Conservation (phyloP, 2,888 invertebrate species). For the Oscheius onirici region DNA sequence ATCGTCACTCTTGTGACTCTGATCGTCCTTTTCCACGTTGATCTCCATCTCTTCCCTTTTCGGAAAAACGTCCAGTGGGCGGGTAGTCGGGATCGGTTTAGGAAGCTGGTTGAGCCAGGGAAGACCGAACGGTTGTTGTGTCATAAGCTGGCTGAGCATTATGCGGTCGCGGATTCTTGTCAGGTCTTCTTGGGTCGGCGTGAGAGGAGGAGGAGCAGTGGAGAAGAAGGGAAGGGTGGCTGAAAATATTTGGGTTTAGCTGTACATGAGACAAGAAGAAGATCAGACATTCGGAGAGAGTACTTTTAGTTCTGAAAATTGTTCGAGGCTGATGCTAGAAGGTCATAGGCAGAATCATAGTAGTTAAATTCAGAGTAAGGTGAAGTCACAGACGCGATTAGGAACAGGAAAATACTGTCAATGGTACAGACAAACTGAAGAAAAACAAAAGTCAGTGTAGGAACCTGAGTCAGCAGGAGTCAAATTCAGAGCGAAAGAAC, state of each 20-base stretch:
- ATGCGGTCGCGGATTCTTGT: constrained; percentile 32
- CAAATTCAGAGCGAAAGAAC: not conserved
- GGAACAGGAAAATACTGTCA: no score
- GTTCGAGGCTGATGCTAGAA: no score
- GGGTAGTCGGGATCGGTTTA: constrained; percentile 44
- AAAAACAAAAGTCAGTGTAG: no score
- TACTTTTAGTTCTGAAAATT: no score
- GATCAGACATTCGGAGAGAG: no score
- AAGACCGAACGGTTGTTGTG: constrained; percentile 25
- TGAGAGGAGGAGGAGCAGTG: constrained; percentile 7
- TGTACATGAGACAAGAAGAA: no score
- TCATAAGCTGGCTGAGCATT: constrained; percentile 36
- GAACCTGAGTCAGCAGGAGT: no score
- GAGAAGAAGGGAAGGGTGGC: constrained; percentile 18
- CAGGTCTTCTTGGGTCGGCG: constrained; percentile 21
- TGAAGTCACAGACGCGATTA: no score
- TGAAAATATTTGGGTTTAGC: not conserved
- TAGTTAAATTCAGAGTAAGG: no score
- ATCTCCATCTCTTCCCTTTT: constrained; percentile 29
- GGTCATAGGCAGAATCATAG: no score
- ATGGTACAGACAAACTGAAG: no score
- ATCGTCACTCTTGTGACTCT: constrained; percentile 19
- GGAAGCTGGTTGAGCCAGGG: constrained; percentile 42
- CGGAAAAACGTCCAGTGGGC: constrained; percentile 25
- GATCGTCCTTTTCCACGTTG: constrained; percentile 30